A percentile compares a stretch with the other conserved stretches of the same genome.
Conservation (phyloP, 2,888 invertebrate genomes). For the Meghimatium bilineatum region DNA sequence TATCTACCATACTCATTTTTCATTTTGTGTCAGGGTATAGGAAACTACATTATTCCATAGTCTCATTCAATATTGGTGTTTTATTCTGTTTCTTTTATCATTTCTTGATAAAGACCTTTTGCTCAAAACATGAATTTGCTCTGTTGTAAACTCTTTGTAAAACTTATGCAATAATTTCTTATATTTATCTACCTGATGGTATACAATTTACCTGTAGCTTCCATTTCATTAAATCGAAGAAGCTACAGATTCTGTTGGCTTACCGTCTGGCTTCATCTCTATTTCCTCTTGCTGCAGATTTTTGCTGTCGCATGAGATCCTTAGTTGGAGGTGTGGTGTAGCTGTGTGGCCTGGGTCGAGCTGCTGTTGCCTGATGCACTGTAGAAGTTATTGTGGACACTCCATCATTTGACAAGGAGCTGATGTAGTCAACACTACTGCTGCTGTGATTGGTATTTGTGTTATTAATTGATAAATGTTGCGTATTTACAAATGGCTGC, state of each 20-base stretch:
- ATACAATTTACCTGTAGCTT: too few species aligned
- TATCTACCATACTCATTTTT: too few species aligned
- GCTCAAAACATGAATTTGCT: too few species aligned
- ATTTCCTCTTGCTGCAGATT: slow-evolving; percentile 23
- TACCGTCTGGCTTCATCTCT: slow-evolving; percentile 39
- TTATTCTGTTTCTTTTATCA: too few species aligned
- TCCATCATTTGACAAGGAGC: slow-evolving; percentile 33
- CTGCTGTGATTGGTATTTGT: slow-evolving; percentile 14
- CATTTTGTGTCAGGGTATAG: too few species aligned
- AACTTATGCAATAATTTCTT: too few species aligned
- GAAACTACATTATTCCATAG: too few species aligned
- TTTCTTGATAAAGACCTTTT: too few species aligned
- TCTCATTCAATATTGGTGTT: too few species aligned
- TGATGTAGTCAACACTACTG: slow-evolving; percentile 33
- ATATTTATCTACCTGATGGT: too few species aligned
- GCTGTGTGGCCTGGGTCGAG: neutral
- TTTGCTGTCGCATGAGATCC: slow-evolving; percentile 19
- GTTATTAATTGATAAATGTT: slow-evolving; percentile 6
- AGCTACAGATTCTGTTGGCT: neutral
- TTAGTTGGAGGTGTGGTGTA: slow-evolving; percentile 46
- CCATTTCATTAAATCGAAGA: too few species aligned
- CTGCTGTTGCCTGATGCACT: neutral
- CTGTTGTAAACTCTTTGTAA: too few species aligned
- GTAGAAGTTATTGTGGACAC: slow-evolving; percentile 23
- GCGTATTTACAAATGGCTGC: neutral